phyloP scores from a whole-genome alignment of 2,113 vertebrate genomes.

The Ochotona princeps region DNA sequence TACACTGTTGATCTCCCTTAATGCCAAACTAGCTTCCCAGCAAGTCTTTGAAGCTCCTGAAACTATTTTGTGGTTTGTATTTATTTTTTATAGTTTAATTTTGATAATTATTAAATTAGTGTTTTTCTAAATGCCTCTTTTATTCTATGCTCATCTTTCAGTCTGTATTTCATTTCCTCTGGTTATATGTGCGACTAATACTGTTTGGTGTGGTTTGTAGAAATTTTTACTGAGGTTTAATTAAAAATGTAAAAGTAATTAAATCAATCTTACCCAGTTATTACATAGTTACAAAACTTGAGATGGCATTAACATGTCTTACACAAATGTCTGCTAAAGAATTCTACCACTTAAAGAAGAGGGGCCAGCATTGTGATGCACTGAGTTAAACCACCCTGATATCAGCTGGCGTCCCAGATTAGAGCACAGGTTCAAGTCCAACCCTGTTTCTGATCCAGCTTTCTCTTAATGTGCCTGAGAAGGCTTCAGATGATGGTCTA shows the following conservation, averaged over 20 bases:
- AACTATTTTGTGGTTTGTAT: neutral
- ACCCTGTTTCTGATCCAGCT: too few species aligned
- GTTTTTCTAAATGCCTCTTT: constrained; percentile 11
- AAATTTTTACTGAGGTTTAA: constrained; percentile 54
- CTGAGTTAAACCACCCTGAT: too few species aligned
- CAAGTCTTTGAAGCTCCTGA: neutral
- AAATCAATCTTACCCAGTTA: neutral
- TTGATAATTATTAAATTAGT: constrained; percentile 7
- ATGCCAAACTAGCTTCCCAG: neutral
- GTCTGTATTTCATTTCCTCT: constrained; percentile 18
- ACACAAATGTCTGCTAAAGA: neutral
- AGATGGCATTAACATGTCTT: neutral
- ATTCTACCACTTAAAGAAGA: too few species aligned
- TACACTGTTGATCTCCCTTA: neutral
- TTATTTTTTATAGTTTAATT: constrained; percentile 46
- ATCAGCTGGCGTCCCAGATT: too few species aligned
- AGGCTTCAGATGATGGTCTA: too few species aligned
- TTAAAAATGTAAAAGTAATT: constrained; percentile 38
- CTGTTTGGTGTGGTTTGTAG: neutral
- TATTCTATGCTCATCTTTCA: constrained; percentile 7
- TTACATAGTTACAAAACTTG: neutral
- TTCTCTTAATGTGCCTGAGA: too few species aligned
- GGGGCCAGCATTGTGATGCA: too few species aligned
- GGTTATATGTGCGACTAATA: neutral
- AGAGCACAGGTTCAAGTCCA: too few species aligned